A percentile compares a stretch with the other conserved stretches of the same genome.
These are phyloP conservation scores for Chelonia mydas DNA, from an alignment of 2,797 vertebrate species.

Conservation along the genomic window DNA sequence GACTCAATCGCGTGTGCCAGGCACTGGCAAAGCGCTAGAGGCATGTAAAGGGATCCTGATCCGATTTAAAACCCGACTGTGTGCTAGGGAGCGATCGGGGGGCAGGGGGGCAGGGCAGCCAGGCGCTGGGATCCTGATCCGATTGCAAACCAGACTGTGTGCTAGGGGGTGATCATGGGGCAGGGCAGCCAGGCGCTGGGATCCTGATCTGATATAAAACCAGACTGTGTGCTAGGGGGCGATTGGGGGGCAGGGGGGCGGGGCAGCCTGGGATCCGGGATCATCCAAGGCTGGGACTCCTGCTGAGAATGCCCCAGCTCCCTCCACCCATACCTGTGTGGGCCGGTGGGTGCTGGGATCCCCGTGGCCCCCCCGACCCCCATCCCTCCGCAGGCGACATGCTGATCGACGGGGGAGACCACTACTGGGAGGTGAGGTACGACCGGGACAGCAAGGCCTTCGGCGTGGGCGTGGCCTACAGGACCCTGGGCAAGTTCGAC, in stretches of 20 bases:
- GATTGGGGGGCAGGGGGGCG: no score
- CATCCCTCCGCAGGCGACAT: slow-evolving; percentile 85
- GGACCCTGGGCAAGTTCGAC: slow-evolving; percentile 93
- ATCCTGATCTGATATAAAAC: no score
- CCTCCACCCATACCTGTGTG: not conserved
- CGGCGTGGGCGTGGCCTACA: slow-evolving; percentile 89
- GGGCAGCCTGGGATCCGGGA: not conserved
- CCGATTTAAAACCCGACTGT: no score
- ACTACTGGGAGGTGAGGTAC: slow-evolving; percentile 95
- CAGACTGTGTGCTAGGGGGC: no score
- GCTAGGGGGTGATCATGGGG: no score
- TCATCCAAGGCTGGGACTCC: no score
- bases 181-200: no score
- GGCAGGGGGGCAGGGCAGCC: no score
- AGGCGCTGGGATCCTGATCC: no score
- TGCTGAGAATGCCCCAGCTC: no score
- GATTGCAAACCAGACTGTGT: no score
- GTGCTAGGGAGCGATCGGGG: no score
- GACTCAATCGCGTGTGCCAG: not conserved
- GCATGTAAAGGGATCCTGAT: not conserved
- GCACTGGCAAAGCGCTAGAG: not conserved
- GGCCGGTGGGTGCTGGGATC: not conserved
- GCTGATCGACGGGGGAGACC: slow-evolving; percentile 90
- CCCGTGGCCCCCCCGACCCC: not conserved
- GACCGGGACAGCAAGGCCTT: slow-evolving; percentile 97